Percentiles rank a stretch among this genome's conserved stretches.
Evolutionary conservation across 2,797 vertebrate species (phyloP).

Genomic region (Megalops cyprinoides): DNA sequence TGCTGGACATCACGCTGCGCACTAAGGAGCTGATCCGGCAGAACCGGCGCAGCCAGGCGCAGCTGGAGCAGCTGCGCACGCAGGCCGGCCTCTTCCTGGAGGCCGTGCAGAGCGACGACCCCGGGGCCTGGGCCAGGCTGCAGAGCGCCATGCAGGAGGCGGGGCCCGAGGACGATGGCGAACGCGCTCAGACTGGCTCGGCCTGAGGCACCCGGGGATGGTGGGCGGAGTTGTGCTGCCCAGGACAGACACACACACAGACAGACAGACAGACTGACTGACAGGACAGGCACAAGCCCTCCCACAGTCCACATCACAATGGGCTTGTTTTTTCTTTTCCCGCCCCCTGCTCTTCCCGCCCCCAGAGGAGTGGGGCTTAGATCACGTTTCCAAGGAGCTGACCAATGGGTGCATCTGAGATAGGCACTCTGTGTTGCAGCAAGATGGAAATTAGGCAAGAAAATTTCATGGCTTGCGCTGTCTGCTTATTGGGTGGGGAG

Average conservation of each 20-base stretch:
- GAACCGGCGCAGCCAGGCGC: conserved; percentile 84
- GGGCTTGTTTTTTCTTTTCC: neutral
- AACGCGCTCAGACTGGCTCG: neutral
- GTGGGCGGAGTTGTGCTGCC: neutral
- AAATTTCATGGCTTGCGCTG: neutral
- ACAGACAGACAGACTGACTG: neutral
- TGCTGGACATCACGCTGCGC: conserved; percentile 91
- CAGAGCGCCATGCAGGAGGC: conserved; percentile 74
- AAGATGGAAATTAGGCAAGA: neutral
- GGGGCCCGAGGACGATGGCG: conserved; percentile 40
- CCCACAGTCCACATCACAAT: neutral
- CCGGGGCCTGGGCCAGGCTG: conserved; percentile 75
- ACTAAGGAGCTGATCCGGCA: conserved; percentile 90
- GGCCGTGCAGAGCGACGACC: conserved; percentile 77
- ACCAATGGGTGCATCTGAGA: neutral
- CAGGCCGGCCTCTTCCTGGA: conserved; percentile 84
- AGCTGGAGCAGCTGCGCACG: conserved; percentile 83
- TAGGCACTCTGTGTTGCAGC: no score
- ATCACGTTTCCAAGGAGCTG: neutral
- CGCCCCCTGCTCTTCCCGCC: neutral
- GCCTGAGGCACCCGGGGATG: neutral
- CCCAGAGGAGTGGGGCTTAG: neutral
- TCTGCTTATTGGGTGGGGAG: neutral
- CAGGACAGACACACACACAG: neutral
- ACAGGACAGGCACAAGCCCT: neutral